These are phyloP conservation scores for Drosophila helvetica DNA, from an alignment of 2,888 invertebrate species.

Conservation along the genomic window DNA sequence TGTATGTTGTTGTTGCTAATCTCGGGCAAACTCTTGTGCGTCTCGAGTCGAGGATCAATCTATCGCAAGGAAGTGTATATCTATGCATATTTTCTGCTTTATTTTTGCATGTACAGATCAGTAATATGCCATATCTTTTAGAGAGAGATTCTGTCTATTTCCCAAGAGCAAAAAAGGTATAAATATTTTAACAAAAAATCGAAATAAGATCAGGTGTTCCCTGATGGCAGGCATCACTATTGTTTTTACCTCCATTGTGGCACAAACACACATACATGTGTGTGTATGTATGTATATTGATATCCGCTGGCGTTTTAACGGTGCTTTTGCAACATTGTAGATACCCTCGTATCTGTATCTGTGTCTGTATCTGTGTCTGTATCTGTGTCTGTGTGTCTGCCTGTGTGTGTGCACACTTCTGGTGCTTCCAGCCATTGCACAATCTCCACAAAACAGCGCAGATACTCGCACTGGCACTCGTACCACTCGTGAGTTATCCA, in stretches of 20 bases:
- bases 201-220: no score
- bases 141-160: no score
- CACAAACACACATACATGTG: conserved; percentile 17
- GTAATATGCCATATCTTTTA: no score
- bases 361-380: no score
- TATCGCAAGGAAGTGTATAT: no score
- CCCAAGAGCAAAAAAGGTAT: no score
- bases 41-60: no score
- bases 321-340: conserved; percentile 43
- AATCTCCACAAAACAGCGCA: conserved; percentile 16
- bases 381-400: conserved; percentile 6
- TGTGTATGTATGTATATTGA: not conserved
- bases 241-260: not conserved
- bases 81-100: no score
- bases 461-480: not conserved
- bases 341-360: not conserved
- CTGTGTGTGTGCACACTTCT: conserved; percentile 28
- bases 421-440: conserved; percentile 26
- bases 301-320: conserved; percentile 38
- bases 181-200: no score
- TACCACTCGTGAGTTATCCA: not conserved
- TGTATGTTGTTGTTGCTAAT: not conserved
- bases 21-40: no score
- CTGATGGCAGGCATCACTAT: not conserved
- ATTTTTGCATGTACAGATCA: no score